Evolutionary conservation across 2,113 vertebrate genomes (phyloP).

Genomic region (Epinephelus lanceolatus): DNA sequence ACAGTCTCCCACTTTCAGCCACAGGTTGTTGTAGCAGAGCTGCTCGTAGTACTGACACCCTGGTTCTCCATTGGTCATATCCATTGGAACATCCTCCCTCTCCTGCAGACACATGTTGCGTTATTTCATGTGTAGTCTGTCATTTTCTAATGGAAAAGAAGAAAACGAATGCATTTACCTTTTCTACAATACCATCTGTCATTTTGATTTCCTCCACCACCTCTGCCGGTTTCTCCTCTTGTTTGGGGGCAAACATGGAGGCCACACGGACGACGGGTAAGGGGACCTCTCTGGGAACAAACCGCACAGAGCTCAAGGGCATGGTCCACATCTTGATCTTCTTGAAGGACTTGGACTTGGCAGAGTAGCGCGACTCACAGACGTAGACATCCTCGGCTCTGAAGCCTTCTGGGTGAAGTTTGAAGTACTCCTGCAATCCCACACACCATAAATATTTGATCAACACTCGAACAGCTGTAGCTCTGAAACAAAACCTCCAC

Average conservation of each 20-base stretch:
- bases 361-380: conserved; percentile 98
- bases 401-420: conserved; percentile 95
- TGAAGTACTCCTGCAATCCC: conserved; percentile 93
- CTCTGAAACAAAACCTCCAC: neutral
- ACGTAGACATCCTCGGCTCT: conserved; percentile 95
- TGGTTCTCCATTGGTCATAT: conserved; percentile 95
- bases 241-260: conserved; percentile 96
- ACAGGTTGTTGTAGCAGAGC: conserved; percentile 95
- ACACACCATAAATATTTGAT: conserved; percentile 6
- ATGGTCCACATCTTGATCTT: conserved; percentile 99
- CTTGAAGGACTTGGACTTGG: conserved; percentile 98
- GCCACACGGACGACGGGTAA: conserved; percentile 97
- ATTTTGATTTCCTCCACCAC: conserved; percentile 88
- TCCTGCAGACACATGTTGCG: conserved; percentile 83
- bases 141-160: neutral
- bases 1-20: conserved; percentile 97
- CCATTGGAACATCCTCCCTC: conserved; percentile 94
- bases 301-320: conserved; percentile 95
- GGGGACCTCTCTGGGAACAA: conserved; percentile 92
- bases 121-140: neutral
- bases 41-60: conserved; percentile 98
- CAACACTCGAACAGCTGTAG: neutral
- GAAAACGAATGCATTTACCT: conserved; percentile 67
- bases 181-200: conserved; percentile 82
- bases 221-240: conserved; percentile 90